Percentiles rank a stretch among this genome's conserved stretches.
Evolutionary conservation across 1,140 invertebrate genomes (phyloP).

Genomic region (Trachymyrmex cornetzi): DNA sequence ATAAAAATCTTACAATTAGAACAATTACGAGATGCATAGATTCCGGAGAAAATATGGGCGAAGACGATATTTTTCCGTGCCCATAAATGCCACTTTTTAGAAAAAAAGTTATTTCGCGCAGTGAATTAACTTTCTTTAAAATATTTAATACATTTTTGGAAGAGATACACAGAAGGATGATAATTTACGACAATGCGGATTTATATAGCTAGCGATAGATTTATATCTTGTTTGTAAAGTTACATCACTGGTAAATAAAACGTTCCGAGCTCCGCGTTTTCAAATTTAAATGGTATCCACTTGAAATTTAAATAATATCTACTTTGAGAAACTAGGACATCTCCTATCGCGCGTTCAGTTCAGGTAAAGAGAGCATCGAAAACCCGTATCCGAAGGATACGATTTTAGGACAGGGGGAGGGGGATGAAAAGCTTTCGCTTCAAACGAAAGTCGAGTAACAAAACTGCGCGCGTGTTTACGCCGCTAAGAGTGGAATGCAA

Average conservation of each 20-base stretch:
- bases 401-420: background rate
- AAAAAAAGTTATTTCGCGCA: background rate
- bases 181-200: background rate
- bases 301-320: constrained; percentile 56
- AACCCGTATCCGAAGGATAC: background rate
- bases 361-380: constrained; percentile 16
- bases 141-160: background rate
- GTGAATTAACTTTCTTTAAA: too few species aligned
- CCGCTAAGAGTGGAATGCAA: constrained; percentile 84
- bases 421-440: constrained; percentile 23
- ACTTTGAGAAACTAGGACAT: constrained; percentile 41
- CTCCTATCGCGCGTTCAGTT: constrained; percentile 28
- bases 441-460: constrained; percentile 48
- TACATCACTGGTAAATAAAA: constrained; percentile 25
- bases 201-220: background rate
- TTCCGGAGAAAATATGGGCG: background rate
- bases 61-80: background rate
- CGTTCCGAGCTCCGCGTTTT: constrained; percentile 22
- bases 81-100: background rate
- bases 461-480: constrained; percentile 67
- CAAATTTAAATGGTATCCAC: constrained; percentile 38
- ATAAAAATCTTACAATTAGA: background rate
- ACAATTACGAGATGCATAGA: background rate
- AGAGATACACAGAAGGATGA: background rate
- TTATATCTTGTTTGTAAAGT: background rate